Conservation (phyloP, 1,140 invertebrate species). For the Pogonus chalceus region DNA sequence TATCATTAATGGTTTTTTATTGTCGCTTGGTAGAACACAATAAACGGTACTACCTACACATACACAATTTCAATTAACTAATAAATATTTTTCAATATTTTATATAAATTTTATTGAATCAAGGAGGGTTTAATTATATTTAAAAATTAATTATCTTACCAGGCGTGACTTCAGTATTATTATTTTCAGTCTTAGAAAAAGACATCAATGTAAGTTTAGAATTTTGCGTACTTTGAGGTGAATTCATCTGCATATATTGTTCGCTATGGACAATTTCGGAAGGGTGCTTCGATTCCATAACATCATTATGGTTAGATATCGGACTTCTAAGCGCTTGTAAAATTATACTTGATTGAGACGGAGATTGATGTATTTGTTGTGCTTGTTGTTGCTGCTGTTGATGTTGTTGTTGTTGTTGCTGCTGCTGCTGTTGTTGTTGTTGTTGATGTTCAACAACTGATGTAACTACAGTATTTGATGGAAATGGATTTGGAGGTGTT, state of each 20-base stretch:
- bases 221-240: neutral
- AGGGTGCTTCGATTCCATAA: neutral
- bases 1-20: constrained; percentile 29
- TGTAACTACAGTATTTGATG: neutral
- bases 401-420: constrained; percentile 22
- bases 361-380: constrained; percentile 29
- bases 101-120: neutral
- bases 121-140: neutral
- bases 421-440: constrained; percentile 17
- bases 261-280: neutral
- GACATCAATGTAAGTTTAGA: neutral
- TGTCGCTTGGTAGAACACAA: constrained; percentile 23
- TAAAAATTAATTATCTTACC: neutral
- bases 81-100: neutral
- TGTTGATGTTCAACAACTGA: constrained; percentile 15
- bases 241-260: neutral
- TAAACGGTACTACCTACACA: constrained; percentile 22
- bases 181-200: neutral
- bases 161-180: neutral
- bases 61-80: constrained; percentile 8
- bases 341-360: neutral
- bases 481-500: neutral
- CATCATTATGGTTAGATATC: neutral
- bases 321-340: neutral
- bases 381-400: constrained; percentile 32